Conservation (phyloP, 2,797 vertebrate species). For the Phoeniculus purpureus region DNA sequence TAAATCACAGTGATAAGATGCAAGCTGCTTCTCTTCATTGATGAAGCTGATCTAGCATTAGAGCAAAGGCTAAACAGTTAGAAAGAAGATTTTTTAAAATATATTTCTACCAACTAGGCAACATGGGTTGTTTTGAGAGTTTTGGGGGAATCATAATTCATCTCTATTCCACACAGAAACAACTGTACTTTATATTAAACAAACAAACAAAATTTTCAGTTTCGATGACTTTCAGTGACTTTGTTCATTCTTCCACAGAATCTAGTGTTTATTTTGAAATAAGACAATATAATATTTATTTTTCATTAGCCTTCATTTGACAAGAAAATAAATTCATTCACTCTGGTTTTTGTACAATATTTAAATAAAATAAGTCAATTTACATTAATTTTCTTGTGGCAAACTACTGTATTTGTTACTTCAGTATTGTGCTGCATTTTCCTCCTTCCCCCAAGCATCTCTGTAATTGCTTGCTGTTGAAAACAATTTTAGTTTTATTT, state of each 20-base stretch:
- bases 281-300: background rate
- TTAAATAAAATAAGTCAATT: background rate
- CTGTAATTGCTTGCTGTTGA: background rate
- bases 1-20: slow-evolving; percentile 5
- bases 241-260: background rate
- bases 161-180: background rate
- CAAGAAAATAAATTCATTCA: background rate
- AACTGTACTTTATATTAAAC: background rate
- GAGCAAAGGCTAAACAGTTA: background rate
- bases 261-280: background rate
- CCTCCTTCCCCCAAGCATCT: background rate
- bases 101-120: background rate
- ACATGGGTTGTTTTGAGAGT: background rate
- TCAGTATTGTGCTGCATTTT: background rate
- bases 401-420: background rate
- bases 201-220: background rate
- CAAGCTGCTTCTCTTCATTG: background rate
- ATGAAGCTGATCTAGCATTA: background rate
- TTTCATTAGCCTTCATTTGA: slow-evolving; percentile 8
- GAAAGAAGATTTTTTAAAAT: background rate
- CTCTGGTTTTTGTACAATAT: background rate
- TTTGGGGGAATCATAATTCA: background rate
- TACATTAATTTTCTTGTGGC: background rate
- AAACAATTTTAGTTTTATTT: background rate
- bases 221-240: background rate